Percentiles rank a stretch among this genome's conserved stretches.
These are phyloP conservation scores for Paedocypris micromegethes DNA, from an alignment of 2,797 vertebrate species.

Conservation along the genomic window DNA sequence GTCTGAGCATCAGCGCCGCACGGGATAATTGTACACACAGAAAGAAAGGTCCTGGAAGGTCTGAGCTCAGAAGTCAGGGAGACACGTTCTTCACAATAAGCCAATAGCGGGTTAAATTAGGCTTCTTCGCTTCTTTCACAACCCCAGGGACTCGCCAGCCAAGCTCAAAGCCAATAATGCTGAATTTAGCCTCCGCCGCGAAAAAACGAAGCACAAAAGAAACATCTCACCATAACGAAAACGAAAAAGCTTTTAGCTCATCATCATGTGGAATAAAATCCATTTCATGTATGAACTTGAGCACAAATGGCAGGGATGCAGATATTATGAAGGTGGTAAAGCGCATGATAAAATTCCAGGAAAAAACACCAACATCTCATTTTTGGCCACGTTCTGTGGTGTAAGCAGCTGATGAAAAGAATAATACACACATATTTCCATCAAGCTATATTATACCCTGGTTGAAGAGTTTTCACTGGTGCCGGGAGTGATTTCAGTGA, in stretches of 20 bases:
- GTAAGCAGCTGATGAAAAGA: background rate
- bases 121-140: constrained; percentile 2
- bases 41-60: constrained; percentile 6
- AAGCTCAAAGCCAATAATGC: constrained; percentile 4
- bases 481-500: constrained; percentile 8
- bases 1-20: constrained; percentile 24
- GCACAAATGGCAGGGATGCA: too few species aligned
- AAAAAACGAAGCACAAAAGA: background rate
- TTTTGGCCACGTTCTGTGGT: background rate
- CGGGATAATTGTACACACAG: constrained; percentile 10
- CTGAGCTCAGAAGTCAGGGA: constrained; percentile 5
- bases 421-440: background rate
- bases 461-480: background rate
- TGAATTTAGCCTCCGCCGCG: background rate
- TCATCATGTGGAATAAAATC: too few species aligned
- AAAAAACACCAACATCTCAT: too few species aligned
- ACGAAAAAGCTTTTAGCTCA: too few species aligned
- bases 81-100: constrained; percentile 19
- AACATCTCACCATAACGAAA: background rate
- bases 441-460: background rate
- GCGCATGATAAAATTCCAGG: too few species aligned
- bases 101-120: constrained; percentile 31
- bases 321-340: too few species aligned
- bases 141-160: constrained; percentile 3
- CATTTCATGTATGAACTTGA: too few species aligned